These are phyloP conservation scores for Hipposideros armiger DNA, from an alignment of 2,113 vertebrate genomes.

Conservation along the genomic window DNA sequence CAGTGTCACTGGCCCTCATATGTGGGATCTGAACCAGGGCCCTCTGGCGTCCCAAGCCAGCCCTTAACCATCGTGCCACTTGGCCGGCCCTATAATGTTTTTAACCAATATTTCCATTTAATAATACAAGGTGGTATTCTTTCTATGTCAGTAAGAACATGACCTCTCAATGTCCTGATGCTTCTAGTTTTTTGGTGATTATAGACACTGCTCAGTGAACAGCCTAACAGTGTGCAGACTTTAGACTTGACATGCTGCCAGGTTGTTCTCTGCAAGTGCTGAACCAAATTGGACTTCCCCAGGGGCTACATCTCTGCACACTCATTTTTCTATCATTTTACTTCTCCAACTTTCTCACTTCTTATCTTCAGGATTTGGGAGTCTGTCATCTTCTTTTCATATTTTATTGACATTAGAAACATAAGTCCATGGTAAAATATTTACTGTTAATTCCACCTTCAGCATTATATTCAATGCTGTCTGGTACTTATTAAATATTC, in stretches of 20 bases:
- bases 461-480: background rate
- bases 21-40: too few relatives aligned
- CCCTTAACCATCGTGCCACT: too few relatives aligned
- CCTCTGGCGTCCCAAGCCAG: too few relatives aligned
- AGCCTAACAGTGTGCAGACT: background rate
- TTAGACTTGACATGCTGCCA: background rate
- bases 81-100: too few relatives aligned
- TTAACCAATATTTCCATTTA: background rate
- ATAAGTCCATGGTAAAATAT: background rate
- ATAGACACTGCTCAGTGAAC: background rate
- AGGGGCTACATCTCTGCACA: background rate
- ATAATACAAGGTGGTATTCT: background rate
- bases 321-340: background rate
- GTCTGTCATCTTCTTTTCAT: background rate
- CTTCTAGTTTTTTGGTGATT: background rate
- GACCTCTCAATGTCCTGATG: background rate
- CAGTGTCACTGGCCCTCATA: too few relatives aligned
- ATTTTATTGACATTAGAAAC: background rate
- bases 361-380: background rate
- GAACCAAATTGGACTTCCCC: background rate
- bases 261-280: background rate
- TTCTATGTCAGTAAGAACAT: background rate
- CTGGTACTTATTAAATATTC: background rate
- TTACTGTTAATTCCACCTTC: background rate
- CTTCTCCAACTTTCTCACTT: background rate